Conservation (phyloP, 2,113 vertebrate species). For the Kryptolebias marmoratus region DNA sequence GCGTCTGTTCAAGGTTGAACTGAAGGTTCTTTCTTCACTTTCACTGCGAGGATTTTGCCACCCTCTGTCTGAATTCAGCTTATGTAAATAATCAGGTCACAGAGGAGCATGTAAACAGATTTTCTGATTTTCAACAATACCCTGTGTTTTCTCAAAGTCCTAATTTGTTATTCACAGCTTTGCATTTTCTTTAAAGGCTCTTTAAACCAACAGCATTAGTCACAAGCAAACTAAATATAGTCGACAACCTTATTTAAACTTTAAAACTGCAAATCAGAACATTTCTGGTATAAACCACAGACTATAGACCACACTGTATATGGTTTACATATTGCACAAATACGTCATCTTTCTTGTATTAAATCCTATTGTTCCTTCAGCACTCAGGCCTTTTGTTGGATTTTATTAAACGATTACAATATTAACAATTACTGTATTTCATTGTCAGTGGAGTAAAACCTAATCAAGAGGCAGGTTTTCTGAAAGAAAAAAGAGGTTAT, state of each 20-base stretch:
- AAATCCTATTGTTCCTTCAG: neutral
- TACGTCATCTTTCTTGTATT: neutral
- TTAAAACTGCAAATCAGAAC: neutral
- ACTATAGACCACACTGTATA: too few species aligned
- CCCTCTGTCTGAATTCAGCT: slow-evolving; percentile 8
- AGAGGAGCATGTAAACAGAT: slow-evolving; percentile 1
- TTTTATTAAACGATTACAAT: neutral
- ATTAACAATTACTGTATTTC: neutral
- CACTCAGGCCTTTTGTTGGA: neutral
- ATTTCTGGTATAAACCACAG: neutral
- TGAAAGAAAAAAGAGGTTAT: neutral
- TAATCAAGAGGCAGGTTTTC: neutral
- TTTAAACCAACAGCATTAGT: neutral
- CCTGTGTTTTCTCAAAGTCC: neutral
- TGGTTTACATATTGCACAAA: neutral
- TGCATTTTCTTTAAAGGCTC: neutral
- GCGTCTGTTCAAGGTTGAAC: slow-evolving; percentile 5
- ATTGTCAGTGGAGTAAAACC: neutral
- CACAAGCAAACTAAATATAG: neutral
- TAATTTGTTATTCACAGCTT: slow-evolving; percentile 6
- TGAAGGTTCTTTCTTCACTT: neutral
- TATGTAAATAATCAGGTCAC: slow-evolving; percentile 17
- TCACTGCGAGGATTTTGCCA: neutral
- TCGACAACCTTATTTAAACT: too few species aligned
- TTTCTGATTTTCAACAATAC: slow-evolving; percentile 2